Conservation (phyloP, 2,113 vertebrate species). For the Brachirus orientalis region DNA sequence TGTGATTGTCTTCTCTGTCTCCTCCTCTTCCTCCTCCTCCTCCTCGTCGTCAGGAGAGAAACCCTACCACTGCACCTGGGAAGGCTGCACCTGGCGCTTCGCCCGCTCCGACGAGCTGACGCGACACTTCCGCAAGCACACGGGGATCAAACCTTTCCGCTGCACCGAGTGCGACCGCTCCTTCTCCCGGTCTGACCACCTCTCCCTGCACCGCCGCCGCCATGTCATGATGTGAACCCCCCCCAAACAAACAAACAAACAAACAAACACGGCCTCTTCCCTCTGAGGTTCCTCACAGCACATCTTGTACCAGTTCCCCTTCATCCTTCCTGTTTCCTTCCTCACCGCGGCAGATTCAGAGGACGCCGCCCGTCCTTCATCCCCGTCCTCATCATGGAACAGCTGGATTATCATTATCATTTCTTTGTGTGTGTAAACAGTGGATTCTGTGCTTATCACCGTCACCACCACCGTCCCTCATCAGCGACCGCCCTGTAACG, state of each 20-base stretch:
- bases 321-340: neutral
- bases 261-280: neutral
- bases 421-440: constrained; percentile 8
- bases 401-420: constrained; percentile 27
- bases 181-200: constrained; percentile 97
- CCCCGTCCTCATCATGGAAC: constrained; percentile 22
- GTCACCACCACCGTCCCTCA: too few species aligned
- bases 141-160: constrained; percentile 97
- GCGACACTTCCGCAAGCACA: constrained; percentile 97
- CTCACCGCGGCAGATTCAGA: neutral
- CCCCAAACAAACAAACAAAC: neutral
- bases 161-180: constrained; percentile 96
- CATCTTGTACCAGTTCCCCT: constrained; percentile 39
- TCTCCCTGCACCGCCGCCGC: constrained; percentile 93
- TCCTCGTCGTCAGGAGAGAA: constrained; percentile 98
- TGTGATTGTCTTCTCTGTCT: too few species aligned
- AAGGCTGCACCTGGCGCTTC: constrained; percentile 96
- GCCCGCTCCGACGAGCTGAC: constrained; percentile 96
- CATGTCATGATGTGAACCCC: constrained; percentile 94
- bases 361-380: constrained; percentile 4
- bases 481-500: too few species aligned
- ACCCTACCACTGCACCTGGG: constrained; percentile 97
- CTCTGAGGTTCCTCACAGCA: constrained; percentile 44
- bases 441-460: too few species aligned
- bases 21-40: too few species aligned